Conservation (phyloP, 2,113 vertebrate species). For the Ia io region DNA sequence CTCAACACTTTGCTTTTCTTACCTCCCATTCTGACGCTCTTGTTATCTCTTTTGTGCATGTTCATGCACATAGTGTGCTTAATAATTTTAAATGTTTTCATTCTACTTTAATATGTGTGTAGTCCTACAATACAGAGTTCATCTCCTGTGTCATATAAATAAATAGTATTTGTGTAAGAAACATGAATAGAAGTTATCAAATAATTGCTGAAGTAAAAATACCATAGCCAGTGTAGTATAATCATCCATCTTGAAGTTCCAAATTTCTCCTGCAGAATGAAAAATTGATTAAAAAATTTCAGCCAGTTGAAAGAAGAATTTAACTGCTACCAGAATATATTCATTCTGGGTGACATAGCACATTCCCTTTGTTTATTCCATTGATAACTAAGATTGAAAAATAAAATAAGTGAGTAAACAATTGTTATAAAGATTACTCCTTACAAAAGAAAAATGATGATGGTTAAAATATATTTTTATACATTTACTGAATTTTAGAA, state of each 20-base stretch:
- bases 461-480: neutral
- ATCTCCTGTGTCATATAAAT: neutral
- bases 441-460: neutral
- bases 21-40: neutral
- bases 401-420: neutral
- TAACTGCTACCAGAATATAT: neutral
- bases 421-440: neutral
- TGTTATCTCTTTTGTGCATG: neutral
- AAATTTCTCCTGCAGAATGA: neutral
- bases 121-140: neutral
- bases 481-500: neutral
- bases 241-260: neutral
- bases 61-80: neutral
- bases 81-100: neutral
- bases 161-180: neutral
- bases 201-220: neutral
- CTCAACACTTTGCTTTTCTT: no score
- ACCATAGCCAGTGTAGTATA: neutral
- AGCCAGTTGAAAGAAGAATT: neutral
- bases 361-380: neutral
- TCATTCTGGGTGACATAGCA: neutral
- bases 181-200: neutral
- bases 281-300: neutral
- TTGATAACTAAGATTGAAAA: neutral
- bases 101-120: neutral